Evolutionary conservation across 2,797 vertebrate species (phyloP), one percentile per base, ranked within the genome.

Genomic region (Catamblyrhynchus diadema): DNA sequence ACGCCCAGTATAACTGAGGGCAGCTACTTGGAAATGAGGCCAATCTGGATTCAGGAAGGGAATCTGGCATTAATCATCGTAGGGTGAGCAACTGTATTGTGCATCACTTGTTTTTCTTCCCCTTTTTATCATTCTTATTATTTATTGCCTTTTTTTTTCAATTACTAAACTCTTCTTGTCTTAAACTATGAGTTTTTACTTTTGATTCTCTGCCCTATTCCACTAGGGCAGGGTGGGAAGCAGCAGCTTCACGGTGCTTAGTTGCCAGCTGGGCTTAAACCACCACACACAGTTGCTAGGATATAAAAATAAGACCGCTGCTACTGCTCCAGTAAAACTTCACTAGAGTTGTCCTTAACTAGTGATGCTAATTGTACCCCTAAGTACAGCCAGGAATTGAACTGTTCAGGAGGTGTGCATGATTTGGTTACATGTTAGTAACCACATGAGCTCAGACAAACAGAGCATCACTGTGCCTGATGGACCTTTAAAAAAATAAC

Each of bases 401-500:
- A 0, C 2, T 3, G 2, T 8, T 44, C 3, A 12, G 51, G 50
- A 60, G 41, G 3, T 0, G 0, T 8, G 14, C 0, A 0, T 20
- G 6, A 12, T 39, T 33, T 30, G 45, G n/a, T 53, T 37, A 8
- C 14, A 0, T 8, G 0, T 45, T 14, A 12, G 32, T 37, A 30
- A 30, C 14, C 28, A 25, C 0, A 14, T 54, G 53, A 54, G 0
- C 28, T 70, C 50, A 6, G 33, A 35, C 59, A 51, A 57, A 37
- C 10, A 5, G 16, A 70, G 25, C 39, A 15, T 14, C 8, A 41
- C 16, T 74, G 6, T 12, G 56, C 15, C 19, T 48, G 45, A 22
- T 2, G 8, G 66, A 33, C 14, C 10, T 19, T 35, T 39, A 24
- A 44, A 59, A 51, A 82, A 30, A 10, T 2, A 14, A 21, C 3